Conservation (phyloP, 1,140 invertebrate genomes). For the Vanessa tameamea region DNA sequence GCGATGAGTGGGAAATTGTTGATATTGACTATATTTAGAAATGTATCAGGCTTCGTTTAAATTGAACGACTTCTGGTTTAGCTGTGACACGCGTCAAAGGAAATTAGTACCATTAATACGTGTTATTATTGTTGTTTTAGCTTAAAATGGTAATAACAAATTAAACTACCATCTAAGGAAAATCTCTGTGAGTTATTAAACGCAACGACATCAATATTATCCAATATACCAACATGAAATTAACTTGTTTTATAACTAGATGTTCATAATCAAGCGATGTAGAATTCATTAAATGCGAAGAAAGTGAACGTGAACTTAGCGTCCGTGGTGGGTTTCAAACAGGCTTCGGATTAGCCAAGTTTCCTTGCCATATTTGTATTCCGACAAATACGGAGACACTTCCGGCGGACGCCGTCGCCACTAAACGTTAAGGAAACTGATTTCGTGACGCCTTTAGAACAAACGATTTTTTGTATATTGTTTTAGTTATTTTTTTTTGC, state of each 20-base stretch:
- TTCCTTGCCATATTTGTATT: slow-evolving; percentile 48
- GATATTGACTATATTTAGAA: slow-evolving; percentile 48
- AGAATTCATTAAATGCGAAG: slow-evolving; percentile 15
- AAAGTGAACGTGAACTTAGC: slow-evolving; percentile 41
- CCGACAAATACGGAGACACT: slow-evolving; percentile 55
- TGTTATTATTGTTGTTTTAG: neutral
- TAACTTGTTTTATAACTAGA: neutral
- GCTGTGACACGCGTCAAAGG: slow-evolving; percentile 18
- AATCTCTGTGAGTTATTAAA: no score
- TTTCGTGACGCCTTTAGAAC: slow-evolving; percentile 1
- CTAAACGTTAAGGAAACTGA: slow-evolving; percentile 36
- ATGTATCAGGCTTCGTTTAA: slow-evolving; percentile 22
- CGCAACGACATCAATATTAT: no score
- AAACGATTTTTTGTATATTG: slow-evolving; percentile 1
- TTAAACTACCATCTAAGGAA: slow-evolving; percentile 26
- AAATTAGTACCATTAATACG: slow-evolving; percentile 4
- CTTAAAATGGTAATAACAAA: neutral
- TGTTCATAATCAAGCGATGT: neutral
- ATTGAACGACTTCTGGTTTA: slow-evolving; percentile 26
- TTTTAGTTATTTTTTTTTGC: neutral
- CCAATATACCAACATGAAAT: neutral
- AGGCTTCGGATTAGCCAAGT: slow-evolving; percentile 49
- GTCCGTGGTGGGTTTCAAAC: slow-evolving; percentile 11
- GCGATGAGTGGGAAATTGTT: slow-evolving; percentile 47
- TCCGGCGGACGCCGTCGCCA: slow-evolving; percentile 57